Percentiles rank a stretch among this genome's conserved stretches.
Evolutionary conservation across 2,888 invertebrate species (phyloP).

Genomic region (Panorpa germanica): DNA sequence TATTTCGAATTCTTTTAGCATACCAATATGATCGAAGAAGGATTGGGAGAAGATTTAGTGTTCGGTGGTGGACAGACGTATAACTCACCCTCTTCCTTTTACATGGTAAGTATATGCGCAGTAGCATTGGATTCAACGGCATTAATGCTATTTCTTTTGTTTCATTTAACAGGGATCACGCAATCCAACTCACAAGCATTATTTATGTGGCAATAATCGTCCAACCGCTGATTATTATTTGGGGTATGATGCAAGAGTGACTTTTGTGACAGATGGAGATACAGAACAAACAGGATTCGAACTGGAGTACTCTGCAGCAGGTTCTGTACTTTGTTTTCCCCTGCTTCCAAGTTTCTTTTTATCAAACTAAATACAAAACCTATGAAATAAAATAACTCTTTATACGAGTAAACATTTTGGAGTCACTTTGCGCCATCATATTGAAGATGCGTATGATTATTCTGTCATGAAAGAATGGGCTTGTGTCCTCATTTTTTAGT

Average conservation of each 20-base stretch:
- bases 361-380: too few species aligned
- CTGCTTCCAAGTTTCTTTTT: too few species aligned
- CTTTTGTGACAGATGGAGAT: slow-evolving; percentile 26
- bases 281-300: slow-evolving; percentile 40
- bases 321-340: too few species aligned
- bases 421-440: too few species aligned
- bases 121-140: slow-evolving; percentile 9
- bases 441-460: too few species aligned
- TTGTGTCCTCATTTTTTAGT: too few species aligned
- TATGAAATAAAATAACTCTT: too few species aligned
- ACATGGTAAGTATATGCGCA: slow-evolving; percentile 10
- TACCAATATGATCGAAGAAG: slow-evolving; percentile 18
- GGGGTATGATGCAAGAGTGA: too few species aligned
- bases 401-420: slow-evolving; percentile 28
- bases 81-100: slow-evolving; percentile 13
- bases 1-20: slow-evolving; percentile 4
- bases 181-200: slow-evolving; percentile 19
- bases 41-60: slow-evolving; percentile 23
- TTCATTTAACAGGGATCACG: slow-evolving; percentile 18
- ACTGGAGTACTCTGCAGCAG: too few species aligned
- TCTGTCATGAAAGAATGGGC: too few species aligned
- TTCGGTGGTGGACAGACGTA: slow-evolving; percentile 15
- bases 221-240: slow-evolving; percentile 31
- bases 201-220: slow-evolving; percentile 29
- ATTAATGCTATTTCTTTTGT: slow-evolving; percentile 11